phyloP scores from a whole-genome alignment of 2,113 vertebrate genomes.

The Vireo altiloquus region DNA sequence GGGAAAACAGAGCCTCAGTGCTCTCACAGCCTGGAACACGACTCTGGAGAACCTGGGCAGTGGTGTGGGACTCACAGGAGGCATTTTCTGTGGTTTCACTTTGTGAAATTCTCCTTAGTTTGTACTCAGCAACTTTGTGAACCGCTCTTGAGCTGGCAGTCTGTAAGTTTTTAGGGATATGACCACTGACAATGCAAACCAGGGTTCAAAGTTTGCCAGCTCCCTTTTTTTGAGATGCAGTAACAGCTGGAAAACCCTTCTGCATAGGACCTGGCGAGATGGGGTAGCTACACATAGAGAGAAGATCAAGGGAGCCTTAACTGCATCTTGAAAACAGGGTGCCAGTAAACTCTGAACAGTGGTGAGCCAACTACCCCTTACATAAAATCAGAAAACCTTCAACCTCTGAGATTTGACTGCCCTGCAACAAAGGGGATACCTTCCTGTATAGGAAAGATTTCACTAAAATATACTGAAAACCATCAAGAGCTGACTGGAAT shows the following conservation, averaged over 20 bases:
- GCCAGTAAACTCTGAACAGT: background rate
- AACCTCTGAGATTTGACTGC: background rate
- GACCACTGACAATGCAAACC: background rate
- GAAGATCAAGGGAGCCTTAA: background rate
- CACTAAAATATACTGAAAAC: background rate
- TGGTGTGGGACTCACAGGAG: background rate
- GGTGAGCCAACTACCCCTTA: background rate
- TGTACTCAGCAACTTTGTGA: background rate
- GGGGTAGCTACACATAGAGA: background rate
- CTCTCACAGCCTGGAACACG: rapidly evolving
- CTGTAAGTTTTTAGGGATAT: background rate
- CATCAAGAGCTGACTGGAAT: background rate
- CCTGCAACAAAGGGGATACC: background rate
- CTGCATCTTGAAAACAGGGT: background rate
- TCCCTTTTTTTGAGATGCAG: background rate
- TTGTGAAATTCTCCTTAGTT: background rate
- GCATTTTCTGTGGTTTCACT: background rate
- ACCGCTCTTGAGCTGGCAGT: background rate
- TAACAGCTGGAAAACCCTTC: background rate
- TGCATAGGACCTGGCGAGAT: rapidly evolving
- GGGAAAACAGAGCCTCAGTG: background rate
- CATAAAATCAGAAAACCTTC: background rate
- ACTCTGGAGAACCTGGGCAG: background rate
- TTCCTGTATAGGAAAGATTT: background rate
- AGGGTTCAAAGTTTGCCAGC: background rate